phyloP scores from a whole-genome alignment of 2,113 vertebrate genomes.

The Marcusenius ussheri region DNA sequence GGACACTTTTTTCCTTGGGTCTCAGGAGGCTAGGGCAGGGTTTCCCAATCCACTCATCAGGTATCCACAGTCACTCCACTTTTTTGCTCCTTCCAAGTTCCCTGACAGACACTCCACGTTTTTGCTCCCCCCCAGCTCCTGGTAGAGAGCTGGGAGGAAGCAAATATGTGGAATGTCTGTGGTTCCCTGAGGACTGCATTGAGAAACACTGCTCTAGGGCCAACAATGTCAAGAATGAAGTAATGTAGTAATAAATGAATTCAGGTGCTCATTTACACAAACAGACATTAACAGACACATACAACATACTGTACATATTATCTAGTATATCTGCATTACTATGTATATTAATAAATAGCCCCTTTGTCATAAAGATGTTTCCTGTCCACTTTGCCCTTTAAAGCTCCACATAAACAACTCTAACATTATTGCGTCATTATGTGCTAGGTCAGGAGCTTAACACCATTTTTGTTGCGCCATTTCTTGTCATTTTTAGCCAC shows the following conservation, averaged over 20 bases:
- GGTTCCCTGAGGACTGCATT: not conserved
- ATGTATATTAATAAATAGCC: not conserved
- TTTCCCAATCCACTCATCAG: not conserved
- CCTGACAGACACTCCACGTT: not conserved
- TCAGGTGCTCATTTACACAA: not conserved
- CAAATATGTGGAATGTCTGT: not conserved
- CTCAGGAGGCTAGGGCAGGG: not conserved
- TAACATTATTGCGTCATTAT: not conserved
- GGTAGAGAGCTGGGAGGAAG: not conserved
- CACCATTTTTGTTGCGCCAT: not conserved
- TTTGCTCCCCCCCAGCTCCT: not conserved
- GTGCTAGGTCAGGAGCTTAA: not conserved
- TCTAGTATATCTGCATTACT: not conserved
- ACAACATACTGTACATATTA: not conserved
- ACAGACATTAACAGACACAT: not conserved
- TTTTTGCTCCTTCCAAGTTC: not conserved
- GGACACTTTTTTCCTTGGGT: too few relatives aligned
- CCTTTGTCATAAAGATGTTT: not conserved
- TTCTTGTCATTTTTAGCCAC: constrained; percentile 31
- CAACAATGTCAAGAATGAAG: not conserved
- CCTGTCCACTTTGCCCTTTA: constrained; percentile 9
- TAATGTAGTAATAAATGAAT: not conserved
- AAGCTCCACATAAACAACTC: not conserved
- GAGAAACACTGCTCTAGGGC: not conserved
- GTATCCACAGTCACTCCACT: not conserved